phyloP scores from a whole-genome alignment of 2,113 vertebrate genomes.

The Cottus gobio region DNA sequence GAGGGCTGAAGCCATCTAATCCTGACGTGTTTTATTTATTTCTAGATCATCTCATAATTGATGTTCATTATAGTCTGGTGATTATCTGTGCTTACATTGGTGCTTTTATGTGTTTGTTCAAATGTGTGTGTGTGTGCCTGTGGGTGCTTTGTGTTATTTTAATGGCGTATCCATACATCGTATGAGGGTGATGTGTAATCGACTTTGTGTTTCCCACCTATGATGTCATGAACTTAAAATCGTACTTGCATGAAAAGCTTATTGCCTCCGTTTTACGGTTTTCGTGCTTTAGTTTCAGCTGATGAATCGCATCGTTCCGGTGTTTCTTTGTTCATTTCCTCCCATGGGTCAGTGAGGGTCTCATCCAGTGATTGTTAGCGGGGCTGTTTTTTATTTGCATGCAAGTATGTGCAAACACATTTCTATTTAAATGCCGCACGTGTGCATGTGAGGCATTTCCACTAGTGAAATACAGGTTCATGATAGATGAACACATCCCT shows the following conservation, averaged over 20 bases:
- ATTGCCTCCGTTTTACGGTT: conserved; percentile 11
- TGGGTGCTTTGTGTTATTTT: conserved; percentile 8
- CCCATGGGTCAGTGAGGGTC: not conserved
- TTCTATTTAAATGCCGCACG: not conserved
- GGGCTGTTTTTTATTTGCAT: not conserved
- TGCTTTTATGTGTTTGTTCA: not conserved
- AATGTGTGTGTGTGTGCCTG: not conserved
- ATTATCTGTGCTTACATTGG: conserved; percentile 1
- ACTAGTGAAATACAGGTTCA: not conserved
- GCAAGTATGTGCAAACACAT: not conserved
- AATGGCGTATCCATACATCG: not conserved
- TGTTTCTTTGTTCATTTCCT: not conserved
- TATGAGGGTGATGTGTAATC: too few species aligned
- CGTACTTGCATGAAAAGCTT: not conserved
- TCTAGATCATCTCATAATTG: not conserved
- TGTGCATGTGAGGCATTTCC: not conserved
- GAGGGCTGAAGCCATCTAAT: not conserved
- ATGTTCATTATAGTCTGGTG: not conserved
- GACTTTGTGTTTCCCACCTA: not conserved
- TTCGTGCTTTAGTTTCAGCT: conserved; percentile 10
- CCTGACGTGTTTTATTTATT: not conserved
- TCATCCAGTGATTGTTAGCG: not conserved
- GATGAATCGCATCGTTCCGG: not conserved
- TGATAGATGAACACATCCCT: not conserved
- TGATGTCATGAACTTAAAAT: conserved; percentile 13